These are phyloP conservation scores for Odontocolon sp. DNA, from an alignment of 2,888 invertebrate genomes.

Conservation along the genomic window DNA sequence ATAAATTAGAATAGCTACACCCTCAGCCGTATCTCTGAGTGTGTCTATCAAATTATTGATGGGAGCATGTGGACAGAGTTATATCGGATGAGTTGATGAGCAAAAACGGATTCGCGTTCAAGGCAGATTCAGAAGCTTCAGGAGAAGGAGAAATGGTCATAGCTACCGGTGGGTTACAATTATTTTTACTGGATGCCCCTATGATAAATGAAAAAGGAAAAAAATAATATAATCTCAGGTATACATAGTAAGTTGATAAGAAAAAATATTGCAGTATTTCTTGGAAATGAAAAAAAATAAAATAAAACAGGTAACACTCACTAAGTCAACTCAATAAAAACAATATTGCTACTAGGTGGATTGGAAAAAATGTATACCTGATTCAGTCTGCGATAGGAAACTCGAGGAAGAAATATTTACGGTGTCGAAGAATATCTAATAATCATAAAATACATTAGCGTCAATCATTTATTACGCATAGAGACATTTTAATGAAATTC, in stretches of 20 bases:
- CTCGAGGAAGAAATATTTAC: neutral
- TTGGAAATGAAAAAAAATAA: neutral
- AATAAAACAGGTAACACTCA: neutral
- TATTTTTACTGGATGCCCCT: neutral
- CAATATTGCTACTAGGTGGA: slow-evolving; percentile 1
- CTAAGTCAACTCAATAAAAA: neutral
- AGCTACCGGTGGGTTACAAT: neutral
- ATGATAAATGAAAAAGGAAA: neutral
- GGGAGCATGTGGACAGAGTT: slow-evolving; percentile 23
- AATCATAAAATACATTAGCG: neutral
- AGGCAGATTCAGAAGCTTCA: neutral
- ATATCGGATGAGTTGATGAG: slow-evolving; percentile 33
- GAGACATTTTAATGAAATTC: neutral
- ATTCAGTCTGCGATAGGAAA: neutral
- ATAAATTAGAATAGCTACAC: slow-evolving; percentile 37
- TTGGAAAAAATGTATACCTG: neutral
- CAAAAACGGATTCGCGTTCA: slow-evolving; percentile 5
- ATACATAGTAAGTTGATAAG: neutral
- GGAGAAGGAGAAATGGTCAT: neutral
- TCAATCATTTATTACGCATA: neutral
- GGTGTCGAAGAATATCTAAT: neutral
- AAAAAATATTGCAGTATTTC: neutral
- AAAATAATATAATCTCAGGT: neutral
- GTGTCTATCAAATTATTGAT: slow-evolving; percentile 40
- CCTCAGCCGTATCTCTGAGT: slow-evolving; percentile 35